These are phyloP conservation scores for Xiphias gladius DNA, from an alignment of 2,113 vertebrate genomes.

Conservation along the genomic window DNA sequence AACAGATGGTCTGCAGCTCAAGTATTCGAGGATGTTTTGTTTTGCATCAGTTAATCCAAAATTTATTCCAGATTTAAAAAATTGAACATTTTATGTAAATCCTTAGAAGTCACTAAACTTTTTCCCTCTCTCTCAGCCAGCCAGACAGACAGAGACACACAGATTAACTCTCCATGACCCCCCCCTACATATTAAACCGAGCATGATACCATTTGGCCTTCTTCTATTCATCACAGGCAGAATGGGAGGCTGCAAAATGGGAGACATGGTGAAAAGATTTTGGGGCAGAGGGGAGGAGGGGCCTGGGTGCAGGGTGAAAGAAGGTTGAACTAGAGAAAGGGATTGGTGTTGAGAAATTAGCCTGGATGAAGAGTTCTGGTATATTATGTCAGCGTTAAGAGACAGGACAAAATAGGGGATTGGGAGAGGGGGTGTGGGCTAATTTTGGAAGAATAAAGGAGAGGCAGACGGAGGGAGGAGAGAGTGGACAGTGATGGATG, in stretches of 20 bases:
- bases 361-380: constrained; percentile 80
- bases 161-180: constrained; percentile 64
- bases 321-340: constrained; percentile 73
- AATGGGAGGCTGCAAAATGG: constrained; percentile 55
- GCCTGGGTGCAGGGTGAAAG: constrained; percentile 63
- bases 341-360: constrained; percentile 81
- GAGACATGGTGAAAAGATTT: constrained; percentile 58
- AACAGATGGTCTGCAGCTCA: not conserved
- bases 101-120: constrained; percentile 37
- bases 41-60: not conserved
- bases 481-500: constrained; percentile 80
- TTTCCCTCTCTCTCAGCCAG: constrained; percentile 1
- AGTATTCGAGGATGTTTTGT: not conserved
- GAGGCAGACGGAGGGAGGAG: constrained; percentile 77
- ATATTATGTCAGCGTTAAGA: constrained; percentile 82
- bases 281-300: constrained; percentile 20
- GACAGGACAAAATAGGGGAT: constrained; percentile 54
- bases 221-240: constrained; percentile 69
- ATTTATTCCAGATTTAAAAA: not conserved
- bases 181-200: constrained; percentile 67
- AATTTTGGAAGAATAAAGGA: constrained; percentile 70
- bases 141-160: constrained; percentile 20
- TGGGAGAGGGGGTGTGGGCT: constrained; percentile 48
- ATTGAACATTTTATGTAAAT: not conserved
- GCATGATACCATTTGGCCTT: constrained; percentile 71